Conservation (phyloP, 2,113 vertebrate genomes). For the Pseudorasbora parva region DNA sequence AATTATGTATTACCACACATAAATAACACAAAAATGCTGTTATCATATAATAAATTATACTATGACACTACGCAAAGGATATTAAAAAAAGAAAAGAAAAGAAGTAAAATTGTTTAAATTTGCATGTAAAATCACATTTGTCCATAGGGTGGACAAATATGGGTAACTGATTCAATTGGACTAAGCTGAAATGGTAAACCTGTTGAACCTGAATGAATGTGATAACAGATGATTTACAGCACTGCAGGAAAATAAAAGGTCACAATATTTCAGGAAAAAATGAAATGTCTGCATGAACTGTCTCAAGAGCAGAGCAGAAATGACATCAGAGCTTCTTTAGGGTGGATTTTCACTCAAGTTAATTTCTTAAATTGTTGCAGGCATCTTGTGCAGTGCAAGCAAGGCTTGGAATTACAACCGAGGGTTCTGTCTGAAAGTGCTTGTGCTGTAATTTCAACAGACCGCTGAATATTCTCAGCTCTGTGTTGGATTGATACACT, state of each 20-base stretch:
- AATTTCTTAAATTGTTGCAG: neutral
- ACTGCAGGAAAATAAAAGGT: conserved; percentile 51
- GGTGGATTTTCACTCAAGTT: neutral
- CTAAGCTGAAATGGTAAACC: conserved; percentile 56
- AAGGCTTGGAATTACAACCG: conserved; percentile 12
- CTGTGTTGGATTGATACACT: conserved; percentile 4
- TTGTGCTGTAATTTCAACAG: conserved; percentile 18
- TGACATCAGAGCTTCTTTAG: conserved; percentile 11
- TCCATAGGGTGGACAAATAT: conserved; percentile 9
- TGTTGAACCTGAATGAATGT: conserved; percentile 59
- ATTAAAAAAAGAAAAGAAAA: too few relatives aligned
- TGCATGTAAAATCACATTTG: conserved; percentile 6
- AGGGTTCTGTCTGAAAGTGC: neutral
- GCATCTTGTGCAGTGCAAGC: conserved; percentile 2
- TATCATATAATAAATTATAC: too few relatives aligned
- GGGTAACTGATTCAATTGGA: conserved; percentile 32
- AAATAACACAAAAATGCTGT: neutral
- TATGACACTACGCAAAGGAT: too few relatives aligned
- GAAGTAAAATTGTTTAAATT: too few relatives aligned
- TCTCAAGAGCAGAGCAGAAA: conserved; percentile 6
- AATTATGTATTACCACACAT: neutral
- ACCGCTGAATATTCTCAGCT: neutral
- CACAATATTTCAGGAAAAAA: conserved; percentile 41
- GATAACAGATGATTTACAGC: conserved; percentile 56
- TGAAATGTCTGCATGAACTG: conserved; percentile 47